A percentile compares a stretch with the other conserved stretches of the same genome.
Conservation (phyloP, 2,888 invertebrate species). For the Philaethria dido region DNA sequence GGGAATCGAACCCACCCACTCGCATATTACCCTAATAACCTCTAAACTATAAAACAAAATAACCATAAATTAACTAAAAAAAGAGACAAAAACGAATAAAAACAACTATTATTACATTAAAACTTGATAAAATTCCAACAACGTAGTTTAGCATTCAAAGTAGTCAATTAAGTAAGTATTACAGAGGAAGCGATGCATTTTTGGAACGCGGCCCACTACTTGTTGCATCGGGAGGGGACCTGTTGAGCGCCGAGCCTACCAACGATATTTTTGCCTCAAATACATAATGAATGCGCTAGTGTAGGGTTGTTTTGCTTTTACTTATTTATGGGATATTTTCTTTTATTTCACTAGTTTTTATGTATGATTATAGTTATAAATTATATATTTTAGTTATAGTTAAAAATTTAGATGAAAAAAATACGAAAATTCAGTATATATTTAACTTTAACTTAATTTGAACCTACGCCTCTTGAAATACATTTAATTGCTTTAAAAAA, state of each 20-base stretch:
- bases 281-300: slow-evolving; percentile 78
- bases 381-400: too few species aligned
- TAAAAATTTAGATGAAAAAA: too few species aligned
- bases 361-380: background rate
- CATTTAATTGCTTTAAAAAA: too few species aligned
- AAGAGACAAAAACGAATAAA: background rate
- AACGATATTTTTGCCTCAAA: slow-evolving; percentile 76
- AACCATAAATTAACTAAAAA: background rate
- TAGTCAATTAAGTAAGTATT: slow-evolving; percentile 43
- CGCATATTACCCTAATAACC: too few species aligned
- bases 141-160: slow-evolving; percentile 53
- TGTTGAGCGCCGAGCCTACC: slow-evolving; percentile 70
- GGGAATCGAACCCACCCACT: too few species aligned
- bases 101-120: background rate
- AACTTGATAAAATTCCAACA: slow-evolving; percentile 39
- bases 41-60: background rate
- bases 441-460: too few species aligned
- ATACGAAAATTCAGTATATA: too few species aligned
- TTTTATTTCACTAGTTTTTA: background rate
- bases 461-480: too few species aligned
- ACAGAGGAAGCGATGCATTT: slow-evolving; percentile 70
- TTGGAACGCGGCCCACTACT: slow-evolving; percentile 82
- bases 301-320: slow-evolving; percentile 17
- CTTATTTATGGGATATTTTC: background rate
- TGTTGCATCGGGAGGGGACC: slow-evolving; percentile 77